Percentiles rank a stretch among this genome's conserved stretches.
phyloP scores from a whole-genome alignment of 2,888 invertebrate genomes.

The Xanthorhoe spadicearia region DNA sequence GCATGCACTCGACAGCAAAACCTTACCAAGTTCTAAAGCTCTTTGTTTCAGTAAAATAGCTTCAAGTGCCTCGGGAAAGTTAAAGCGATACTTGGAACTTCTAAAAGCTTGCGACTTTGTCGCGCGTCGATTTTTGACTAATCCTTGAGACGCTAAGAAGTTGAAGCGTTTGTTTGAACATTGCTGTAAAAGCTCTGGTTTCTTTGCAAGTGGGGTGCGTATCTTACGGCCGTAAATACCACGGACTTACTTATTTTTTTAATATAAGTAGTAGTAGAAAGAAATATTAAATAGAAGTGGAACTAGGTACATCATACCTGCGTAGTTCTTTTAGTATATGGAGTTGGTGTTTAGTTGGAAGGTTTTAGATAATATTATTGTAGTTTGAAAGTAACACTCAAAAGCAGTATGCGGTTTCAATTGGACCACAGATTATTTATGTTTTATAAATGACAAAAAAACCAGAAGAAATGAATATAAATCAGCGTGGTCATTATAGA shows the following conservation, averaged over 20 bases:
- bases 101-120: slow-evolving; percentile 46
- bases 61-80: slow-evolving; percentile 43
- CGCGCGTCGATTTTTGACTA: slow-evolving; percentile 44
- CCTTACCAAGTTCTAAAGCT: slow-evolving; percentile 24
- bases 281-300: too few species aligned
- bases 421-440: too few species aligned
- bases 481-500: too few species aligned
- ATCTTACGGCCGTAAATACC: slow-evolving; percentile 5
- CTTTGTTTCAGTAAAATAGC: slow-evolving; percentile 40
- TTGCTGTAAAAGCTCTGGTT: slow-evolving; percentile 3
- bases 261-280: too few species aligned
- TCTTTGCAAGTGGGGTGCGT: background rate
- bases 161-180: slow-evolving; percentile 26
- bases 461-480: too few species aligned
- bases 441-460: too few species aligned
- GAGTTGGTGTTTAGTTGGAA: too few species aligned
- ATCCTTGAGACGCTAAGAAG: slow-evolving; percentile 41
- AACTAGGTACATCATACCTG: too few species aligned
- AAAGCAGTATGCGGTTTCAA: too few species aligned
- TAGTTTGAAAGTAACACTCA: too few species aligned
- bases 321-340: too few species aligned
- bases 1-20: slow-evolving; percentile 16
- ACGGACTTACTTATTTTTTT: background rate
- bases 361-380: too few species aligned
- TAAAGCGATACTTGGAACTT: slow-evolving; percentile 44